phyloP scores from a whole-genome alignment of 2,888 invertebrate genomes.

The Leptinotarsa peninsularis region DNA sequence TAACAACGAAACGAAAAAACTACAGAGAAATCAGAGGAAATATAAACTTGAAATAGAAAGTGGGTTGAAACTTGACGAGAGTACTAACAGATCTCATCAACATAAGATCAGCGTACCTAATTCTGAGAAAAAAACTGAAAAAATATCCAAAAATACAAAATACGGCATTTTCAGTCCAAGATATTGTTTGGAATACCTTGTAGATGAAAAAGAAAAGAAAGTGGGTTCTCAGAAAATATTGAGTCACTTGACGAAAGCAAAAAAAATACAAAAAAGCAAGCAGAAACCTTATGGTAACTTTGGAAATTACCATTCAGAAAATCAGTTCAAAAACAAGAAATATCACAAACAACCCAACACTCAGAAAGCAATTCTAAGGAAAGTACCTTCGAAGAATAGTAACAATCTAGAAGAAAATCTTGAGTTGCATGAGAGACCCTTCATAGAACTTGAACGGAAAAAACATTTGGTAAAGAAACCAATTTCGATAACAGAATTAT shows the following conservation, averaged over 20 bases:
- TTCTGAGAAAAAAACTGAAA: background rate
- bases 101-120: background rate
- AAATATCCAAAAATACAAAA: background rate
- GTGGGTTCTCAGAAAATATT: background rate
- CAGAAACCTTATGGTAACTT: background rate
- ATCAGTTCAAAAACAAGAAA: background rate
- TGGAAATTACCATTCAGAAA: background rate
- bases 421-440: no score
- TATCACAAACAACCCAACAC: background rate
- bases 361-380: background rate
- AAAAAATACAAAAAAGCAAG: background rate
- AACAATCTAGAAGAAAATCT: no score
- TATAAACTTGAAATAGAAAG: background rate
- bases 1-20: background rate
- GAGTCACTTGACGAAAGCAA: background rate
- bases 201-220: background rate
- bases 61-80: background rate
- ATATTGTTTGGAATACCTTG: background rate
- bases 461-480: no score
- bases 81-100: background rate
- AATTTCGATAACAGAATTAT: no score
- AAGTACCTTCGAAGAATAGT: no score
- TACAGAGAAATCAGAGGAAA: background rate
- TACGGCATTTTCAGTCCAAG: background rate
- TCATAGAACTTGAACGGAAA: background rate